These are phyloP conservation scores for Pangasius djambal DNA, from an alignment of 2,797 vertebrate genomes.

Conservation along the genomic window DNA sequence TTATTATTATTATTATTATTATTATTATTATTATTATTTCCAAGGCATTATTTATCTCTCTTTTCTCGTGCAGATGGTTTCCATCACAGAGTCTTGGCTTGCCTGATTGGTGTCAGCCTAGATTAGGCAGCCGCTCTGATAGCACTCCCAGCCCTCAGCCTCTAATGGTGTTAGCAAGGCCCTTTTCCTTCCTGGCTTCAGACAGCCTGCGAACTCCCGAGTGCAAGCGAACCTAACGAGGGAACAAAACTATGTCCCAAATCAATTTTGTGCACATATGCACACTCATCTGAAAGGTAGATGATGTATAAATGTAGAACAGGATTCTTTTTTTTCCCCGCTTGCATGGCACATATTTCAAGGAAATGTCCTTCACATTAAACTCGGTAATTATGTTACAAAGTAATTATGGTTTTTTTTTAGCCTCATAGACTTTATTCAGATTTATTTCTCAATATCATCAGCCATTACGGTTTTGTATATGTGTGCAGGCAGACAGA, in stretches of 20 bases:
- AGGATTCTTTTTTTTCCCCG: conserved; percentile 64
- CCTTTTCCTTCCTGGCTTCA: conserved; percentile 65
- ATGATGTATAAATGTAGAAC: conserved; percentile 73
- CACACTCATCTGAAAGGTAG: conserved; percentile 65
- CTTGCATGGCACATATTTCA: conserved; percentile 27
- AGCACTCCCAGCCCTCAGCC: conserved; percentile 58
- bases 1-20: neutral
- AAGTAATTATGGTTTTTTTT: conserved; percentile 28
- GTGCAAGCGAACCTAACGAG: conserved; percentile 66
- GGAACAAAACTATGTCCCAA: conserved; percentile 75
- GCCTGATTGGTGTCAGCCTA: conserved; percentile 70
- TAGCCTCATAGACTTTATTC: conserved; percentile 42
- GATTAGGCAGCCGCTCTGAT: conserved; percentile 67
- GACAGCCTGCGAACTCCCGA: conserved; percentile 63
- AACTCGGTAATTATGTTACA: conserved; percentile 59
- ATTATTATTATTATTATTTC: neutral
- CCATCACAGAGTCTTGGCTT: conserved; percentile 60
- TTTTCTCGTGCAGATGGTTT: conserved; percentile 6
- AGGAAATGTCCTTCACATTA: conserved; percentile 60
- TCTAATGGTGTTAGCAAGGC: conserved; percentile 63
- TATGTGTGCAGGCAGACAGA: neutral
- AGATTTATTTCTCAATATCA: conserved; percentile 45
- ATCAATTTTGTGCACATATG: conserved; percentile 66
- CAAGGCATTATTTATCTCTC: neutral
- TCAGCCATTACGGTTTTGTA: conserved; percentile 36